Evolutionary conservation across 2,797 vertebrate species (phyloP).

Genomic region (Gephyroberyx darwinii): DNA sequence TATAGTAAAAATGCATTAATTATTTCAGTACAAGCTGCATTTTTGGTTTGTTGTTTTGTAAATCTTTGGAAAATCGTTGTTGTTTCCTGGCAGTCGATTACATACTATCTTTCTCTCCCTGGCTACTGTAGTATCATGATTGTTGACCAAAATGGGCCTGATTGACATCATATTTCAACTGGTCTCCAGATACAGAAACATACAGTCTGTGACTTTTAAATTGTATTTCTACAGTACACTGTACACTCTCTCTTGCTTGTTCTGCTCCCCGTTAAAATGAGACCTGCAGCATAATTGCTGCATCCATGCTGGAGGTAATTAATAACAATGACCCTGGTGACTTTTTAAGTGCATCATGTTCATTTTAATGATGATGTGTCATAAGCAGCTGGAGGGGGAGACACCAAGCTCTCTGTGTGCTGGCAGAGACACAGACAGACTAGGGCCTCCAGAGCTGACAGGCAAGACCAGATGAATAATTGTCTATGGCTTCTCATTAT

Average conservation of each 20-base stretch:
- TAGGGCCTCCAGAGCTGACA: constrained; percentile 72
- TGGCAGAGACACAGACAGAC: constrained; percentile 55
- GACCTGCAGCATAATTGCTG: constrained; percentile 59
- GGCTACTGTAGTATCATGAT: background rate
- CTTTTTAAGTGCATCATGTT: constrained; percentile 73
- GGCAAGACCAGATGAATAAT: constrained; percentile 75
- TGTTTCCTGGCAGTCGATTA: no score
- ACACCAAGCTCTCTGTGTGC: constrained; percentile 57
- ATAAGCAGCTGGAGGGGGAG: constrained; percentile 66
- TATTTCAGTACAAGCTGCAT: background rate
- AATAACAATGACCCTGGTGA: constrained; percentile 71
- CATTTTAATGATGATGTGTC: constrained; percentile 76
- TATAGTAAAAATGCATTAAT: background rate
- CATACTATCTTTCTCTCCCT: no score
- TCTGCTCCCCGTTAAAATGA: constrained; percentile 58
- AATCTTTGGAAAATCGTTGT: no score
- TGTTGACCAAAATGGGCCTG: background rate
- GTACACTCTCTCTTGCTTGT: constrained; percentile 36
- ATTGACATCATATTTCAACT: background rate
- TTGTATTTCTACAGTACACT: constrained; percentile 1
- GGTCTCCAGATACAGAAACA: background rate
- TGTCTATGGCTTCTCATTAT: constrained; percentile 75
- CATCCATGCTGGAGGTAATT: constrained; percentile 68
- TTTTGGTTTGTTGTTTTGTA: no score
- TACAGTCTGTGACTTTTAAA: background rate